Evolutionary conservation across 2,888 invertebrate genomes (phyloP), one percentile per base, ranked within the genome.

Genomic region (Plebejus argus): DNA sequence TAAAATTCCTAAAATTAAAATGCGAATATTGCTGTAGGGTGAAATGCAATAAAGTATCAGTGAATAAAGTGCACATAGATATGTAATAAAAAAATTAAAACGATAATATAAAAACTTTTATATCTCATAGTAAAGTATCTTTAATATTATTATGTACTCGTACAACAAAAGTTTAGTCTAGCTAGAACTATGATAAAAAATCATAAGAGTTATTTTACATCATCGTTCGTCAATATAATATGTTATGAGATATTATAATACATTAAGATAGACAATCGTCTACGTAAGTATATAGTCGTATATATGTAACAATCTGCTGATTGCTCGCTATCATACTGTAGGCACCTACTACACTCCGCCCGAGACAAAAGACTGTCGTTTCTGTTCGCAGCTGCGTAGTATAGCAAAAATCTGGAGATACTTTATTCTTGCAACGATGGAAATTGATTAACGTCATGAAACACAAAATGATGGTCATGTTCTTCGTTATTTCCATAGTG

Each of bases 331-430:
- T 77, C 76, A 74, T 70, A 79, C 23, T 15, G 28, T 74, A 70
- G 23, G 70, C 49, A 71, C 53, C 53, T 49, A 71, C 33, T 66
- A 77, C 79, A 77, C 78, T 77, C 78, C 78, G 53, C 71, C 79
- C 77, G 89, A 90, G 90, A 91, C 89, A 89, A 91, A 91, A 90
- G 88, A 86, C 87, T 90, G 89, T 90, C 91, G 90, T 89, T 87
- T 88, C 87, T 90, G 89, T 90, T 90, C 49, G 70, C 71, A 66
- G 35, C 15, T 74, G 28, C 45, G 15, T 76, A 76, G 49, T 70
- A 70, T 28, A 76, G 0, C 12, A 7, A 39, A 70, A 39, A 70
- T 49, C 28, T 45, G 0, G 5, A n/a, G 20, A 72, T 20, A 72
- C 0, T 45, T 70, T 53, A 18, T 53, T 53, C 18, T 53, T 53